These are phyloP conservation scores for Leguminivora glycinivorella DNA, from an alignment of 1,140 invertebrate species.

Conservation along the genomic window DNA sequence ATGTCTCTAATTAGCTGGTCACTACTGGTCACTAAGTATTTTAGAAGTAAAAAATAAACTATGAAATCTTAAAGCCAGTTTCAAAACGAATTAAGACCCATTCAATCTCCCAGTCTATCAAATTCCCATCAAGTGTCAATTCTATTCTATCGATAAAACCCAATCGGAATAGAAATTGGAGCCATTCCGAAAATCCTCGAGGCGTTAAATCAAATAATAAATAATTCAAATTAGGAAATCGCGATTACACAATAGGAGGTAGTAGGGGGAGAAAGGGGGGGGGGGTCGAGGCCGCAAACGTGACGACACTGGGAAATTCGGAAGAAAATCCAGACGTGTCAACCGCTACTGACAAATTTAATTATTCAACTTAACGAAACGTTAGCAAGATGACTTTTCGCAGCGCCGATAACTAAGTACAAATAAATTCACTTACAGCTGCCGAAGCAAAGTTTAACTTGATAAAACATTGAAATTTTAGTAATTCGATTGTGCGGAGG, in stretches of 20 bases:
- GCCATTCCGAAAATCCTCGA: conserved; percentile 36
- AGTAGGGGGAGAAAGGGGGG: conserved; percentile 41
- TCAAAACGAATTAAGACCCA: background rate
- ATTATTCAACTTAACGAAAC: conserved; percentile 78
- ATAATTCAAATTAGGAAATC: conserved; percentile 76
- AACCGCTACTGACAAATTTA: conserved; percentile 76
- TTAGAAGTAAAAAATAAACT: background rate
- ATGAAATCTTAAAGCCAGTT: background rate
- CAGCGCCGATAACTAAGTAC: conserved; percentile 76
- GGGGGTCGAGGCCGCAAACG: conserved; percentile 49
- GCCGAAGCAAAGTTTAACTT: conserved; percentile 76
- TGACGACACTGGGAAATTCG: conserved; percentile 63
- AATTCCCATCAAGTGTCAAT: conserved; percentile 13
- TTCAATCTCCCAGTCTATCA: conserved; percentile 10
- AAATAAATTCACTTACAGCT: conserved; percentile 77
- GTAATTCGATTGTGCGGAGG: conserved; percentile 71
- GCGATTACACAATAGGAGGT: conserved; percentile 68
- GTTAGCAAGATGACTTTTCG: conserved; percentile 76
- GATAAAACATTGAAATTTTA: conserved; percentile 77
- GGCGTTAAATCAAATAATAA: conserved; percentile 75
- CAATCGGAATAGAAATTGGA: conserved; percentile 37
- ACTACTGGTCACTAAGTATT: too few species aligned
- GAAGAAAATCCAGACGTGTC: conserved; percentile 72
- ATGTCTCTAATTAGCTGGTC: too few species aligned
- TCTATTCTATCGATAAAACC: conserved; percentile 34